A percentile compares a stretch with the other conserved stretches of the same genome.
Evolutionary conservation across 2,888 invertebrate species (phyloP).

Genomic region (Leptura quadrifasciata): DNA sequence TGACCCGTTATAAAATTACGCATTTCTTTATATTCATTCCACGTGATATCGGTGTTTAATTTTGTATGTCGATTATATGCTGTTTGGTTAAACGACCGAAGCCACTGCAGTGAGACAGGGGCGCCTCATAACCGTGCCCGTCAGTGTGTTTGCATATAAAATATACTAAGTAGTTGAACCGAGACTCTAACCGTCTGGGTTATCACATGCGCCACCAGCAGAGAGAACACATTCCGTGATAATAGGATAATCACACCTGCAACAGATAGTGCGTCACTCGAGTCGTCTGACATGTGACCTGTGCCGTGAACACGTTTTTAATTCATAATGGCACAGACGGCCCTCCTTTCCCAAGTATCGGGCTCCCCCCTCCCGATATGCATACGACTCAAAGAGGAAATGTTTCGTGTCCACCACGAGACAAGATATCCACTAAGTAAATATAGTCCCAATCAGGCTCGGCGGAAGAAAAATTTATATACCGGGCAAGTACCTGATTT

Average conservation of each 20-base stretch:
- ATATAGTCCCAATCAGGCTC: too few species aligned
- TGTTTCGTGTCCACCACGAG: constrained; percentile 67
- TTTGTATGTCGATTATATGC: too few species aligned
- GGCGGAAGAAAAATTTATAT: too few species aligned
- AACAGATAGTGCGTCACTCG: constrained; percentile 80
- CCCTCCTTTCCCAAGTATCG: constrained; percentile 72
- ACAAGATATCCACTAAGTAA: constrained; percentile 63
- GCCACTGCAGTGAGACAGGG: constrained; percentile 52
- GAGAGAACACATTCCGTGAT: constrained; percentile 99
- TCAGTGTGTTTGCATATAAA: constrained; percentile 69
- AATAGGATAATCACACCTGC: constrained; percentile 99
- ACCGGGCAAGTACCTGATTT: too few species aligned
- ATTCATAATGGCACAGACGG: constrained; percentile 45
- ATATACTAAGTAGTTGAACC: constrained; percentile 64
- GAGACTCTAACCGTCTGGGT: constrained; percentile 90
- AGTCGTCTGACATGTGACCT: constrained; percentile 74
- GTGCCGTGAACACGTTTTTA: constrained; percentile 65
- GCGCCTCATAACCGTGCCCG: constrained; percentile 63
- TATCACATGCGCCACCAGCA: constrained; percentile 99
- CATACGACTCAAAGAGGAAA: constrained; percentile 73
- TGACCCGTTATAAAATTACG: too few species aligned
- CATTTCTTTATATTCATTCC: too few species aligned
- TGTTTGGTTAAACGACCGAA: constrained; percentile 21
- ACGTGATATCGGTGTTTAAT: too few species aligned
- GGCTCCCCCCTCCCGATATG: constrained; percentile 68